These are phyloP conservation scores for Linepithema humile DNA, from an alignment of 1,140 invertebrate genomes.

Conservation along the genomic window DNA sequence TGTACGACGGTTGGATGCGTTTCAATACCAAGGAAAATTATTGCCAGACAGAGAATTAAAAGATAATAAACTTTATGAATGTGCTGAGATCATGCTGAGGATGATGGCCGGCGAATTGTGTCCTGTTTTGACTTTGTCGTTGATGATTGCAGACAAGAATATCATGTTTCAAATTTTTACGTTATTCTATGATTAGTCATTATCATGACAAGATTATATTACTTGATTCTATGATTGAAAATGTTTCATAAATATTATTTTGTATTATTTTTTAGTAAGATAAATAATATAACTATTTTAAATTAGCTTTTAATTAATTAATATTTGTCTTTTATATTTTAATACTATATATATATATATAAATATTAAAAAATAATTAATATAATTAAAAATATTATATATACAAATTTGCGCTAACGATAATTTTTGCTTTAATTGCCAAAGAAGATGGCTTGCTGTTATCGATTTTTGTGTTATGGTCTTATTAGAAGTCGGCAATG, in stretches of 20 bases:
- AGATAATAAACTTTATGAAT: slow-evolving; percentile 71
- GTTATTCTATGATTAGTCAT: neutral
- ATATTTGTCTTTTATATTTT: neutral
- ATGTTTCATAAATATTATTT: neutral
- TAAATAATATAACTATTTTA: neutral
- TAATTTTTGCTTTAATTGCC: no score
- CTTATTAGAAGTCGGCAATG: neutral
- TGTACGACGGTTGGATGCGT: slow-evolving; percentile 62
- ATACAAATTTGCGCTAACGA: no score
- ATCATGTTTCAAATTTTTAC: neutral
- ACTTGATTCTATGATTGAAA: neutral
- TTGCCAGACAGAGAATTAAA: slow-evolving; percentile 68
- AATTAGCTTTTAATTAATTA: no score
- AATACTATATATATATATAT: no score
- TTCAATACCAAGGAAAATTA: slow-evolving; percentile 72
- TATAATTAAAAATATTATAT: no score
- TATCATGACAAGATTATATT: neutral
- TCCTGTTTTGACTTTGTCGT: slow-evolving; percentile 19
- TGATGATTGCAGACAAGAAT: neutral
- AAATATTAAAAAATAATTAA: no score
- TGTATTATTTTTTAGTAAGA: neutral
- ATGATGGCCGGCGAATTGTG: slow-evolving; percentile 39
- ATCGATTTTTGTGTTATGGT: neutral
- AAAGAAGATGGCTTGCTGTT: neutral
- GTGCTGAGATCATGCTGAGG: slow-evolving; percentile 66